These are phyloP conservation scores for Plagodis dolabraria DNA, from an alignment of 2,888 invertebrate species.

Conservation along the genomic window DNA sequence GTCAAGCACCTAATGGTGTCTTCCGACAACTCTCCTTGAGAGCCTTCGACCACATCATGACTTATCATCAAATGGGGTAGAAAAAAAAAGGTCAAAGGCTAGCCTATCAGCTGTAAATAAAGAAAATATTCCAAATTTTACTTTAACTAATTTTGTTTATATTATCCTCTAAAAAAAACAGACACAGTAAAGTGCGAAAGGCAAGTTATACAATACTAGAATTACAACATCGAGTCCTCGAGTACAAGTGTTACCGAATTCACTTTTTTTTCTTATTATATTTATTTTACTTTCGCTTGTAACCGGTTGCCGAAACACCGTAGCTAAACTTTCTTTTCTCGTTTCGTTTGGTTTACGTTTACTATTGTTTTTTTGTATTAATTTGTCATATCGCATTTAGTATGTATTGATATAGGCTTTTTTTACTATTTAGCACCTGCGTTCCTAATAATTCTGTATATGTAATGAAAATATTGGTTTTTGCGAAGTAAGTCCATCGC, in stretches of 20 bases:
- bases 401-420: too few species aligned
- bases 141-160: too few species aligned
- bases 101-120: neutral
- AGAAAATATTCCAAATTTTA: too few species aligned
- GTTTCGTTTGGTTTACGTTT: constrained; percentile 19
- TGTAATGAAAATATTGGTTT: too few species aligned
- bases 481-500: too few species aligned
- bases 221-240: constrained; percentile 14
- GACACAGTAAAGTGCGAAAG: neutral
- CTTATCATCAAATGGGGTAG: neutral
- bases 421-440: too few species aligned
- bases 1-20: too few species aligned
- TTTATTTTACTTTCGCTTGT: constrained; percentile 24
- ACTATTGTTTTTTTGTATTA: constrained; percentile 28
- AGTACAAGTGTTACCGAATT: constrained; percentile 8
- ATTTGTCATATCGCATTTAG: too few species aligned
- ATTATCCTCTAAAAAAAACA: neutral
- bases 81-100: neutral
- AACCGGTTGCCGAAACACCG: constrained; percentile 17
- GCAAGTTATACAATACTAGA: too few species aligned
- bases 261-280: constrained; percentile 19
- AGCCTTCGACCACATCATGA: neutral
- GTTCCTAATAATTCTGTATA: too few species aligned
- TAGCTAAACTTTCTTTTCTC: constrained; percentile 32
- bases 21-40: too few species aligned